Evolutionary conservation across 2,797 vertebrate genomes (phyloP).

Genomic region (Liparis tanakae): DNA sequence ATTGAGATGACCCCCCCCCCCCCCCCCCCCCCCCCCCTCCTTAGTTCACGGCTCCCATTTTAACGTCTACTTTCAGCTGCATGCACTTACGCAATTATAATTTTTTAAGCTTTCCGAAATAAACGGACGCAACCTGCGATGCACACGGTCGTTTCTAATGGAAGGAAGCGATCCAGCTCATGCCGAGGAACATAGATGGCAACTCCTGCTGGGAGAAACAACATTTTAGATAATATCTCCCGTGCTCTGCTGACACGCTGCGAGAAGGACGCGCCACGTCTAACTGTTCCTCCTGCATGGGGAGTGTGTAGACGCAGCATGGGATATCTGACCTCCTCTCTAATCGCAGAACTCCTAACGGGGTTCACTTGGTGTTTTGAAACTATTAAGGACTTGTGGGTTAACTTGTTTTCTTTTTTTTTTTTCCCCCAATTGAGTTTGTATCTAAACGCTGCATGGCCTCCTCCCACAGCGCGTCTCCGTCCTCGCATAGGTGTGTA

Average conservation of each 20-base stretch:
- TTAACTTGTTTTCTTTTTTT: conserved; percentile 32
- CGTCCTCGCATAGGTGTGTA: background rate
- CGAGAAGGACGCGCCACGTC: conserved; percentile 10
- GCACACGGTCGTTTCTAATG: conserved; percentile 43
- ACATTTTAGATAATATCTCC: conserved; percentile 6
- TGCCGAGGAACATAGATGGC: conserved; percentile 6
- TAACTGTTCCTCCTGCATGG: conserved; percentile 55
- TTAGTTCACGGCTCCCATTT: conserved; percentile 39
- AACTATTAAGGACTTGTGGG: conserved; percentile 34
- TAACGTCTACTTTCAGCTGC: conserved; percentile 58
- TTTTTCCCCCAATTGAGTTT: conserved; percentile 53
- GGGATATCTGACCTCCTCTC: conserved; percentile 32
- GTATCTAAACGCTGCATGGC: conserved; percentile 75
- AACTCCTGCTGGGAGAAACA: conserved; percentile 26
- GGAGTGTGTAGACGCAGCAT: conserved; percentile 39
- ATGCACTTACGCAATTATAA: conserved; percentile 60
- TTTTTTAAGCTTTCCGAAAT: conserved; percentile 59
- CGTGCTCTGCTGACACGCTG: conserved; percentile 39
- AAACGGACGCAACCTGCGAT: conserved; percentile 17
- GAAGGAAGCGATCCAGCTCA: conserved; percentile 42
- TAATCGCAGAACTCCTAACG: conserved; percentile 32
- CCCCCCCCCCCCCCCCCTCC: background rate
- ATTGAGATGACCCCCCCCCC: conserved; percentile 6
- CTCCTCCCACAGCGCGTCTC: conserved; percentile 12
- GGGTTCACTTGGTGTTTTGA: conserved; percentile 38